Base-by-base conservation (phyloP, 2,797 vertebrate genomes). In the Aulostomus chinensis region DNA sequence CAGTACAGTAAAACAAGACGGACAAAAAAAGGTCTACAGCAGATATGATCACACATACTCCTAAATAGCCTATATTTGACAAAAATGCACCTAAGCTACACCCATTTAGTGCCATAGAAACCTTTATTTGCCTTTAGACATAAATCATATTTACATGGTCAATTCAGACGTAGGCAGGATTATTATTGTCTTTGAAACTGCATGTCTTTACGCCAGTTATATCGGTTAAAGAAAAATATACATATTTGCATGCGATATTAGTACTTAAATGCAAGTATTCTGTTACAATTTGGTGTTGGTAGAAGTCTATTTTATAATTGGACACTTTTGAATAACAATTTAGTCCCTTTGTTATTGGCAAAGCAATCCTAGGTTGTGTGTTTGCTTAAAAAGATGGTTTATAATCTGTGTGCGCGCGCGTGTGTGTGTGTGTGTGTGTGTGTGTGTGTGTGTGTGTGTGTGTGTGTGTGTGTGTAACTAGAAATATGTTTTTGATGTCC, bases 101-200 rank as follows among this genome's bases (percentile, higher is more conserved):
- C 82, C 87, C 85, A 87, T 88, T 87, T 88, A 88, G 89, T 88
- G 89, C 89, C 86, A 88, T 89, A 88, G 83, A 88, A 88, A 88
- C 85, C 86, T 87, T 88, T 82, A 84, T 87, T 89, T 89, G 87
- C 86, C 87, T 90, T 90, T 88, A 88, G 83, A 87, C 77, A 79
- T 80, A 42, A 81, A 68, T 82, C 83, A 86, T 77, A 81, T 66
- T 76, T 66, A 81, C 74, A 63, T 45, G 81, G 78, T 84, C 73
- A 75, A 68, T 70, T 83, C 73, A 80, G 59, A 75, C 13, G 28
- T 78, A 78, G 76, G 69, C 78, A 69, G 79, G 74, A 78, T 73
- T 73, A 73, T 69, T 63, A 64, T 62, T 81, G 80, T 75, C 54
- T 84, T 79, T 32, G 48, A 70, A 71, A 68, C 73, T 74, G 76